These are phyloP conservation scores for Alentia gelatinosa DNA, from an alignment of 2,888 invertebrate genomes.

Conservation along the genomic window DNA sequence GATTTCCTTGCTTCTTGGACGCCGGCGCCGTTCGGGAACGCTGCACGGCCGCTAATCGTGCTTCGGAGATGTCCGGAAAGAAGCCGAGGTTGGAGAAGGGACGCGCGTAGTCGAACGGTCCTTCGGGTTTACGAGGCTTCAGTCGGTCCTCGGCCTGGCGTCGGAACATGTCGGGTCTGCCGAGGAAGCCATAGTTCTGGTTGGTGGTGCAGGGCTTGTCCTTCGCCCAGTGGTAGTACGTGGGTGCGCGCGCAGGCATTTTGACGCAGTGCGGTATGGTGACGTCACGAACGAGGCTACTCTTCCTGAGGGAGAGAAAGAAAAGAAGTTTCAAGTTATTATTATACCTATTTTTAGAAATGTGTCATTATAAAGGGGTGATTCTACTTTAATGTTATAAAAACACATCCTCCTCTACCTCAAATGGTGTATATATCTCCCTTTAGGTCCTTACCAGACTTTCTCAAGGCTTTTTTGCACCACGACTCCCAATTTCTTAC, in stretches of 20 bases:
- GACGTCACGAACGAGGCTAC: slow-evolving; percentile 24
- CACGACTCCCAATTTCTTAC: too few species aligned
- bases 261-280: not conserved
- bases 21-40: not conserved
- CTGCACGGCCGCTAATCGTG: not conserved
- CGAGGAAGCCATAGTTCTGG: slow-evolving; percentile 61
- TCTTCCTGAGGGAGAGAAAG: not conserved
- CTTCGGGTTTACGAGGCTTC: not conserved
- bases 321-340: not conserved
- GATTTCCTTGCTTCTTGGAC: not conserved
- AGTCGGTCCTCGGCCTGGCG: not conserved
- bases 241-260: slow-evolving; percentile 51
- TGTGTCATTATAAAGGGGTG: too few species aligned
- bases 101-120: slow-evolving; percentile 59
- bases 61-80: slow-evolving; percentile 62
- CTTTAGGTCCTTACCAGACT: too few species aligned
- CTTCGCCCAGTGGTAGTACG: slow-evolving; percentile 63
- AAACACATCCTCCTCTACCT: too few species aligned
- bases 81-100: slow-evolving; percentile 65
- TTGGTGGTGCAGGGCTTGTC: slow-evolving; percentile 64
- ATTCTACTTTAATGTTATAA: too few species aligned
- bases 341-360: too few species aligned
- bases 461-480: too few species aligned
- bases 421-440: too few species aligned
- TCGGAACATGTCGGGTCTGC: not conserved